Conservation (phyloP, 2,888 invertebrate genomes). For the Metopia argyrocephala region DNA sequence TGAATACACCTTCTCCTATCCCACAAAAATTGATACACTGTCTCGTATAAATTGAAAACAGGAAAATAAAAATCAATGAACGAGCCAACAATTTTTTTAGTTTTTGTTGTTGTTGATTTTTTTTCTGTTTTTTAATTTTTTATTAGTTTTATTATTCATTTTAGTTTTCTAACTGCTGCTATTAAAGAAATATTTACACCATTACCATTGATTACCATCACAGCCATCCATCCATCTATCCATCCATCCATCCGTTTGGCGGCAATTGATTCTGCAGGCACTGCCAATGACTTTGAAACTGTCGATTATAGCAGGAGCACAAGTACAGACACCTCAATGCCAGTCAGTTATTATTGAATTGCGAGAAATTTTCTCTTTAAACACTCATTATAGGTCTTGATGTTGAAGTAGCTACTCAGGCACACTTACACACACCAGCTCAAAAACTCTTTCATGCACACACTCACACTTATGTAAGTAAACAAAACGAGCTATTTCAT, state of each 20-base stretch:
- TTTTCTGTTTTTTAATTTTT: not conserved
- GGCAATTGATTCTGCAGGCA: not conserved
- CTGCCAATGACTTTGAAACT: slow-evolving; percentile 19
- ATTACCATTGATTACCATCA: slow-evolving; percentile 60
- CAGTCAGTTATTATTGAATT: not conserved
- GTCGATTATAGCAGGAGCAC: not conserved
- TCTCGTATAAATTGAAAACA: not conserved
- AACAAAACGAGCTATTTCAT: no score
- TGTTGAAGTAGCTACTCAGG: not conserved
- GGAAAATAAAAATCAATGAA: not conserved
- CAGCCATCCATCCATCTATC: not conserved
- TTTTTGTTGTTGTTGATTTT: not conserved
- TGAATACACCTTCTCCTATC: not conserved
- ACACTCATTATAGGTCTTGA: not conserved
- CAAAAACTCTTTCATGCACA: not conserved
- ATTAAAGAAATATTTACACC: slow-evolving; percentile 58
- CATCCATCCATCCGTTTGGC: not conserved
- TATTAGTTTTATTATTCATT: not conserved
- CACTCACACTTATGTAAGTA: not conserved
- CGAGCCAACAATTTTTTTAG: not conserved
- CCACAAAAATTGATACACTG: not conserved
- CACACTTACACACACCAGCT: not conserved
- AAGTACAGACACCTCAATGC: not conserved
- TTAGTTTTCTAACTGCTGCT: slow-evolving; percentile 44
- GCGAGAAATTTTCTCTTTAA: not conserved